Evolutionary conservation across 2,113 vertebrate species (phyloP).

Genomic region (Plectropomus leopardus): DNA sequence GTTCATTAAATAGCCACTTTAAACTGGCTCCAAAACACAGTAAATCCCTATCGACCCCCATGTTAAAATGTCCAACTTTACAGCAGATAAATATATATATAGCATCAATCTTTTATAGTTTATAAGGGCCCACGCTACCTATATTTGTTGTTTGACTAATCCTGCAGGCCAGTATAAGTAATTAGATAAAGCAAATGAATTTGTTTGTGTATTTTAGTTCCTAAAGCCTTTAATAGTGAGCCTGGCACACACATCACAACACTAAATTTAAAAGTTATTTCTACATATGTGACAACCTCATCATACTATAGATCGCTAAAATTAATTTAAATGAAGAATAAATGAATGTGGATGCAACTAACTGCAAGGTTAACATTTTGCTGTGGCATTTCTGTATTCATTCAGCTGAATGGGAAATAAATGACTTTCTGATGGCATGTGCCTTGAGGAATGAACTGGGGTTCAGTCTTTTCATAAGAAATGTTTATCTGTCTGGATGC

Average conservation of each 20-base stretch:
- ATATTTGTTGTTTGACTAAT: not conserved
- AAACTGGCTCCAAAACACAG: no score
- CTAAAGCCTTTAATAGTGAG: not conserved
- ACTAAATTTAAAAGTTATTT: slow-evolving; percentile 8
- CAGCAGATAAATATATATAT: no score
- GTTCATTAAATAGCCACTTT: no score
- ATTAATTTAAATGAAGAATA: slow-evolving; percentile 19
- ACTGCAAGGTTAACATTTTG: slow-evolving; percentile 27
- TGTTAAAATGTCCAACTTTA: no score
- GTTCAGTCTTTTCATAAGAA: slow-evolving; percentile 23
- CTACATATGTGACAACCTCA: not conserved
- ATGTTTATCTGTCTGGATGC: slow-evolving; percentile 4
- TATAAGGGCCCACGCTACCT: no score
- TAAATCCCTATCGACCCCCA: no score
- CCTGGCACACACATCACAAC: not conserved
- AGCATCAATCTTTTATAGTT: no score
- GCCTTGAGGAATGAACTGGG: slow-evolving; percentile 16
- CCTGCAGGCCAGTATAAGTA: not conserved
- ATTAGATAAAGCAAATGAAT: slow-evolving; percentile 7
- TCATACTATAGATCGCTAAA: not conserved
- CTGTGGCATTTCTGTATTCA: slow-evolving; percentile 19
- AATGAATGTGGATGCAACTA: slow-evolving; percentile 37
- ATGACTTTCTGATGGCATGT: slow-evolving; percentile 13
- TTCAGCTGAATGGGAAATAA: slow-evolving; percentile 24
- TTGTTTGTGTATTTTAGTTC: not conserved